These are phyloP conservation scores for Megathymus violae DNA, from an alignment of 1,140 invertebrate genomes.

Conservation along the genomic window DNA sequence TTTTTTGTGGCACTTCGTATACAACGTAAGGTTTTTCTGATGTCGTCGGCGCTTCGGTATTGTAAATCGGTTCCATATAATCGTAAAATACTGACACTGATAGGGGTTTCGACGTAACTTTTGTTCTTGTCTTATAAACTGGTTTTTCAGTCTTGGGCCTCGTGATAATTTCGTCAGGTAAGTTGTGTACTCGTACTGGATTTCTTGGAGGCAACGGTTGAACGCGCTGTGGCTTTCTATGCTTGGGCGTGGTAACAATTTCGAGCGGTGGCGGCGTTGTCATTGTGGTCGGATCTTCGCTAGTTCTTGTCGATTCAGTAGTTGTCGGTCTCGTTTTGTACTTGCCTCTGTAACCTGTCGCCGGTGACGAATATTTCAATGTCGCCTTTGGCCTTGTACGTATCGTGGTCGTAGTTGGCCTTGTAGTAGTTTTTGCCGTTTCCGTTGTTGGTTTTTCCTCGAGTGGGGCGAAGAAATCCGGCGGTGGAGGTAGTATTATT, in stretches of 20 bases:
- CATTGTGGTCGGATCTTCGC: conserved; percentile 69
- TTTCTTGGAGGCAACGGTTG: conserved; percentile 58
- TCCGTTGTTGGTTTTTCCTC: conserved; percentile 80
- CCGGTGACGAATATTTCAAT: conserved; percentile 64
- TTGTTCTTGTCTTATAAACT: conserved; percentile 71
- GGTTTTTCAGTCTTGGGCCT: conserved; percentile 76
- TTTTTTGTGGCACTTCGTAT: conserved; percentile 77
- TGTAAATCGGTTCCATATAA: conserved; percentile 69
- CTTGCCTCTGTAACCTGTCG: conserved; percentile 66
- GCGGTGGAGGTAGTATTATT: conserved; percentile 93
- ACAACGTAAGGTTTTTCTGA: conserved; percentile 80
- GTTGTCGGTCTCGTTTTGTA: conserved; percentile 76
- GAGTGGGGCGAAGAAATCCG: conserved; percentile 91
- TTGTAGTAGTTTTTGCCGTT: conserved; percentile 66
- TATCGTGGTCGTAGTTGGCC: conserved; percentile 57
- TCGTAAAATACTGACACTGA: conserved; percentile 76
- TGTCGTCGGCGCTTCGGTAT: conserved; percentile 69
- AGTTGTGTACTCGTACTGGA: conserved; percentile 65
- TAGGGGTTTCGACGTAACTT: conserved; percentile 79
- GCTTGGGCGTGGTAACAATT: conserved; percentile 61
- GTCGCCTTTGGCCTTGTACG: conserved; percentile 68
- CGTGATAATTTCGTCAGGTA: conserved; percentile 62
- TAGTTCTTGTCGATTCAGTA: conserved; percentile 69
- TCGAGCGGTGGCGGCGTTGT: conserved; percentile 64
- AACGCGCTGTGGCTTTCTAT: conserved; percentile 65